Evolutionary conservation across 2,888 invertebrate genomes (phyloP).

Genomic region (Deroplatys truncata): DNA sequence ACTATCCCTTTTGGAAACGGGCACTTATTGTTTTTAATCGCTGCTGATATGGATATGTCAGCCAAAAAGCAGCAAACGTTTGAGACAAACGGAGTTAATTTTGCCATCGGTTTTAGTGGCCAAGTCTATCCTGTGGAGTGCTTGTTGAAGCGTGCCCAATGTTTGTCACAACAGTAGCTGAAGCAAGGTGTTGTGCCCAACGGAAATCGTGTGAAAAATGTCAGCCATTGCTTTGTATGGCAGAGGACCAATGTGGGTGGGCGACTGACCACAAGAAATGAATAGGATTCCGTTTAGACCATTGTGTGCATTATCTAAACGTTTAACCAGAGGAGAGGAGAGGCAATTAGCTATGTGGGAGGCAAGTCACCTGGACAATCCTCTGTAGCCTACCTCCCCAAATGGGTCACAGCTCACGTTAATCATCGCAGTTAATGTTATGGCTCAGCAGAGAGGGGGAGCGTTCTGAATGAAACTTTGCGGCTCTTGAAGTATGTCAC

Average conservation of each 20-base stretch:
- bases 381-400: not conserved
- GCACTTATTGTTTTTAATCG: too few species aligned
- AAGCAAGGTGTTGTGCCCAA: not conserved
- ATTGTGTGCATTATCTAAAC: not conserved
- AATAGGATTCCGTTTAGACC: not conserved
- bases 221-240: not conserved
- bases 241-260: not conserved
- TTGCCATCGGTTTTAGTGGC: not conserved
- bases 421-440: too few species aligned
- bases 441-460: too few species aligned
- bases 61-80: too few species aligned
- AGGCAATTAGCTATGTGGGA: not conserved
- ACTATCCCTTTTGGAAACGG: too few species aligned
- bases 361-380: not conserved
- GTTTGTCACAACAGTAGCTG: not conserved
- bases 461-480: too few species aligned
- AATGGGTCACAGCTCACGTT: too few species aligned
- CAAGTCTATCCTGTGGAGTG: not conserved
- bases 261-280: not conserved
- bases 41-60: too few species aligned
- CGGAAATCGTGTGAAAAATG: not conserved
- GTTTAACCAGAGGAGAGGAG: not conserved
- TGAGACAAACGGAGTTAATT: not conserved
- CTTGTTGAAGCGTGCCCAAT: not conserved
- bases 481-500: too few species aligned